Evolutionary conservation across 2,797 vertebrate species (phyloP).

Genomic region (Brachymystax lenok): DNA sequence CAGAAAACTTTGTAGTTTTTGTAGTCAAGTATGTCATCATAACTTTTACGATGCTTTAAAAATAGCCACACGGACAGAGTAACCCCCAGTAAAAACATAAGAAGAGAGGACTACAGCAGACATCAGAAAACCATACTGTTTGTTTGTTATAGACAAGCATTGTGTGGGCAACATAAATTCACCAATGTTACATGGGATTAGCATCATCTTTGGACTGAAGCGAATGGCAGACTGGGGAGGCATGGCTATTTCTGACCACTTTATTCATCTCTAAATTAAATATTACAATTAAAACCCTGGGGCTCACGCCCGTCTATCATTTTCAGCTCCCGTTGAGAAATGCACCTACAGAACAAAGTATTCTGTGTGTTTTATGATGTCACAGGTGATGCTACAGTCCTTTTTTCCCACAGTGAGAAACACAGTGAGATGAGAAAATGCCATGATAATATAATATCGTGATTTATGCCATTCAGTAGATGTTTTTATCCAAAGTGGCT

Average conservation of each 20-base stretch:
- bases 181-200: background rate
- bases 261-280: background rate
- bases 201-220: background rate
- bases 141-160: background rate
- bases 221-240: background rate
- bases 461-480: too few species aligned
- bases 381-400: background rate
- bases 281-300: background rate
- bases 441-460: too few species aligned
- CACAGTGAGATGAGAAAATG: background rate
- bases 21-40: background rate
- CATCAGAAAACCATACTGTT: background rate
- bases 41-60: background rate
- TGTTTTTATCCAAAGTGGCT: too few species aligned
- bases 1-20: background rate
- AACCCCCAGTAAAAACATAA: background rate
- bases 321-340: background rate
- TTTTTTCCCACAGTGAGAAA: background rate
- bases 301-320: background rate
- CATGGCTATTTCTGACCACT: constrained; percentile 8
- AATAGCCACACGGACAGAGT: background rate
- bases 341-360: background rate
- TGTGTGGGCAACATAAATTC: background rate
- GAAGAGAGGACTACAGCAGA: background rate
- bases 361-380: background rate